These are phyloP conservation scores for Rambutsinella grinnellia DNA, from an alignment of 2,888 invertebrate genomes.

Conservation along the genomic window DNA sequence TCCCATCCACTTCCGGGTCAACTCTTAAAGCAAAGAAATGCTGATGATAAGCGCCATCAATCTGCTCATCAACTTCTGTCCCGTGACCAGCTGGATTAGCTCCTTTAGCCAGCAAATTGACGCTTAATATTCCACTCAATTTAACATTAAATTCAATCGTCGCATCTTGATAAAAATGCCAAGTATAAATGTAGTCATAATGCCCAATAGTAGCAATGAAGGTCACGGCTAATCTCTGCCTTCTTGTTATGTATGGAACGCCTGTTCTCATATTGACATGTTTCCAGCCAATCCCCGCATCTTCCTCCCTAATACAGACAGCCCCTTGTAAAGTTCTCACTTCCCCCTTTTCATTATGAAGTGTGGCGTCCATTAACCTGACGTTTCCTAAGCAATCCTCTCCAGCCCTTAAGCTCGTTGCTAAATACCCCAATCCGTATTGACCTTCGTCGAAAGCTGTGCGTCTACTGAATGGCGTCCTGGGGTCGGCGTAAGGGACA, in stretches of 20 bases:
- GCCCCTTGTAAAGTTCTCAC: slow-evolving; percentile 7
- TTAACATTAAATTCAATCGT: too few species aligned
- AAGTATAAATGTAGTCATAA: slow-evolving; percentile 55
- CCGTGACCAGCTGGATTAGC: slow-evolving; percentile 16
- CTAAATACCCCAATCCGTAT: slow-evolving; percentile 31
- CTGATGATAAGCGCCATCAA: slow-evolving; percentile 62
- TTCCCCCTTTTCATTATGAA: slow-evolving; percentile 30
- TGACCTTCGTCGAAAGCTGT: slow-evolving; percentile 45
- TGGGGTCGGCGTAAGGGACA: slow-evolving; percentile 53
- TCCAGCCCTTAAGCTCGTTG: slow-evolving; percentile 22
- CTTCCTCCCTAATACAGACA: slow-evolving; percentile 52
- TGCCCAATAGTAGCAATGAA: slow-evolving; percentile 47
- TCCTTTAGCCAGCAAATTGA: slow-evolving; percentile 17
- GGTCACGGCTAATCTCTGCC: slow-evolving; percentile 32
- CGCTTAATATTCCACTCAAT: slow-evolving; percentile 48
- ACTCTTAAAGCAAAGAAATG: slow-evolving; percentile 60
- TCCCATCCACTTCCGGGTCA: slow-evolving; percentile 59
- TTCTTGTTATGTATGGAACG: slow-evolving; percentile 4
- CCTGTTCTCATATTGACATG: slow-evolving; percentile 36
- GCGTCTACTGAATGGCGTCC: not conserved
- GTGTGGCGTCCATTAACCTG: slow-evolving; percentile 22
- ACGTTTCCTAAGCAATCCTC: slow-evolving; percentile 41
- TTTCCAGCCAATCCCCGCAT: slow-evolving; percentile 47
- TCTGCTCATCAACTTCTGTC: slow-evolving; percentile 25
- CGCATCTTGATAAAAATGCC: slow-evolving; percentile 53